These are phyloP conservation scores for Busseola fusca DNA, from an alignment of 2,888 invertebrate genomes.

Conservation along the genomic window DNA sequence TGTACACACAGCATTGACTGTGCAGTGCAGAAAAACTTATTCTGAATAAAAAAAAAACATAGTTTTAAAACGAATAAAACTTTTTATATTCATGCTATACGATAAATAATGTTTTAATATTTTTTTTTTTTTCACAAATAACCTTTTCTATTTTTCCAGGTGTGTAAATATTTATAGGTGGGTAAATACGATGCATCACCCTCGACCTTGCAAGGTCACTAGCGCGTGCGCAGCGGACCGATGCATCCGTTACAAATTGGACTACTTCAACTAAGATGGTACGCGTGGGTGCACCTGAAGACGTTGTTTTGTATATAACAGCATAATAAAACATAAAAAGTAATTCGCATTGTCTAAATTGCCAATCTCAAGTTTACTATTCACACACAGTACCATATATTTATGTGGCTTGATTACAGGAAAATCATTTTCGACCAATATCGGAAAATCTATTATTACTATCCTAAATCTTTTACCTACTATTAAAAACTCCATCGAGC, in stretches of 20 bases:
- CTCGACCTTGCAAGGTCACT: conserved; percentile 72
- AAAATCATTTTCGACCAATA: not conserved
- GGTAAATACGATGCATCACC: conserved; percentile 48
- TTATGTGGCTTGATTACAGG: not conserved
- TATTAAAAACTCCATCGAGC: not conserved
- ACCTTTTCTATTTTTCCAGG: conserved; percentile 37
- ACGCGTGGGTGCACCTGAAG: conserved; percentile 46
- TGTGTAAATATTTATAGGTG: conserved; percentile 54
- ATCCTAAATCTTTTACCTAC: not conserved
- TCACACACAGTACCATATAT: not conserved
- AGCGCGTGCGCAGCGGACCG: conserved; percentile 57
- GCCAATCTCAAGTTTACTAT: conserved; percentile 4
- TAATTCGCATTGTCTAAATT: conserved; percentile 17
- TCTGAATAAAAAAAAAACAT: not conserved
- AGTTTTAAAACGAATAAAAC: not conserved
- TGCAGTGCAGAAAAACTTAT: not conserved
- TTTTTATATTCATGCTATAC: not conserved
- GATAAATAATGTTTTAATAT: not conserved
- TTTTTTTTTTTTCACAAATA: not conserved
- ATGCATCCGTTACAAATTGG: conserved; percentile 56
- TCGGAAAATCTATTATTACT: not conserved
- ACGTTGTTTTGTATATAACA: conserved; percentile 3
- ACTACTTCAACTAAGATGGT: conserved; percentile 42
- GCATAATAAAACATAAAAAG: conserved; percentile 16
- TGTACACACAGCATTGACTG: not conserved